These are phyloP conservation scores for Patella depressa DNA, from an alignment of 2,888 invertebrate species.

Conservation along the genomic window DNA sequence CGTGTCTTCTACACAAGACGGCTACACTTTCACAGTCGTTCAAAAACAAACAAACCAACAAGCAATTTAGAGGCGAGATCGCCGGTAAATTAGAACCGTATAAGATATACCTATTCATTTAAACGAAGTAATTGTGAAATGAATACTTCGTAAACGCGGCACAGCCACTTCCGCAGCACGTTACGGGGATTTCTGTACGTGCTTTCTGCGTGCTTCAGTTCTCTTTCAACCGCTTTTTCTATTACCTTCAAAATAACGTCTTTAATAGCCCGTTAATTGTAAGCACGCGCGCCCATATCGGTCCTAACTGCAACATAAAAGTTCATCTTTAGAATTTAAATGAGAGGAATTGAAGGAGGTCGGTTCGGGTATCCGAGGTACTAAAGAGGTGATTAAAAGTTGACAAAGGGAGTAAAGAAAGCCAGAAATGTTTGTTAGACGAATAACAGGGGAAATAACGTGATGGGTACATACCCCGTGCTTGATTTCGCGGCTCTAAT, in stretches of 20 bases:
- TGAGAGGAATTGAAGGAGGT: neutral
- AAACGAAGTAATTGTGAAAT: conserved; percentile 7
- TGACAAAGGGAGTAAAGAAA: conserved; percentile 7
- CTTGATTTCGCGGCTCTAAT: too few species aligned
- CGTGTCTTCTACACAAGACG: neutral
- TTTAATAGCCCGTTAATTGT: conserved; percentile 7
- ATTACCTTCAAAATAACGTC: neutral
- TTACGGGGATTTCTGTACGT: neutral
- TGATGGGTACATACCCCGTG: too few species aligned
- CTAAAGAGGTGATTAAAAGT: conserved; percentile 2
- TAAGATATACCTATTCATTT: conserved; percentile 5
- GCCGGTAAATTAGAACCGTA: conserved; percentile 1
- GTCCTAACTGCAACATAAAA: conserved; percentile 10
- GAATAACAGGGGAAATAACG: too few species aligned
- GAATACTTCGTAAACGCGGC: conserved; percentile 4
- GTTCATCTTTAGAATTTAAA: conserved; percentile 9
- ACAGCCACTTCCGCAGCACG: neutral
- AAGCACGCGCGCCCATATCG: neutral
- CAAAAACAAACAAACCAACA: conserved; percentile 6
- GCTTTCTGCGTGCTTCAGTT: neutral
- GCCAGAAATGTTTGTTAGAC: too few species aligned
- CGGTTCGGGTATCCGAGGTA: neutral
- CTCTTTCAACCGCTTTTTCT: neutral
- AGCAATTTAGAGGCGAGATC: conserved; percentile 1
- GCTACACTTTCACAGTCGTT: neutral